Evolutionary conservation across 1,140 invertebrate species (phyloP).

Genomic region (Aplysia californica): DNA sequence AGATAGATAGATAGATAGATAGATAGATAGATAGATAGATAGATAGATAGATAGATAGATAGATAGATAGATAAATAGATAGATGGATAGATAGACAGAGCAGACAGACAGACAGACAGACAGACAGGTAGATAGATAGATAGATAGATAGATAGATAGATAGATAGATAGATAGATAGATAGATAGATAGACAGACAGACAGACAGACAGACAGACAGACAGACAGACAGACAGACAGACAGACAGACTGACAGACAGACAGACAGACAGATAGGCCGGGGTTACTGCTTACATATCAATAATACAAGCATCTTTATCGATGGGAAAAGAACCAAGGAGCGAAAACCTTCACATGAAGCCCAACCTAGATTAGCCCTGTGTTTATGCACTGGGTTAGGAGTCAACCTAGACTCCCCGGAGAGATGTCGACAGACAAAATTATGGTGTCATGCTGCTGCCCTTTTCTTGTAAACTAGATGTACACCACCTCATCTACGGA

Average conservation of each 20-base stretch:
- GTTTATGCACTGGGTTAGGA: too few species aligned
- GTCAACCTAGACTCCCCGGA: too few species aligned
- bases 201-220: conserved; percentile 17
- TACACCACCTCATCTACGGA: too few species aligned
- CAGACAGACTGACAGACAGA: not conserved
- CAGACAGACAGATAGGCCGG: too few species aligned
- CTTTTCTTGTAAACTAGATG: too few species aligned
- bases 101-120: conserved; percentile 15
- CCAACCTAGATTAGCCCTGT: too few species aligned
- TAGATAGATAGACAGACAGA: conserved; percentile 6
- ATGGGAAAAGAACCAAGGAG: too few species aligned
- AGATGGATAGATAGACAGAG: conserved; percentile 6
- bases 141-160: not conserved
- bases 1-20: not conserved
- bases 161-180: not conserved
- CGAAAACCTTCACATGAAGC: too few species aligned
- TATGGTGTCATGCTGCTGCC: too few species aligned
- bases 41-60: not conserved
- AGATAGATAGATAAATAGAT: not conserved
- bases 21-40: not conserved
- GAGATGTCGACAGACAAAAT: too few species aligned
- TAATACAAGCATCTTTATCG: too few species aligned
- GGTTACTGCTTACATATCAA: too few species aligned
- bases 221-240: not conserved
- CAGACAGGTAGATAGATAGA: not conserved